Percentiles rank a stretch among this genome's conserved stretches.
These are phyloP conservation scores for Heliconius eleuchia DNA, from an alignment of 1,140 invertebrate species.

Conservation along the genomic window DNA sequence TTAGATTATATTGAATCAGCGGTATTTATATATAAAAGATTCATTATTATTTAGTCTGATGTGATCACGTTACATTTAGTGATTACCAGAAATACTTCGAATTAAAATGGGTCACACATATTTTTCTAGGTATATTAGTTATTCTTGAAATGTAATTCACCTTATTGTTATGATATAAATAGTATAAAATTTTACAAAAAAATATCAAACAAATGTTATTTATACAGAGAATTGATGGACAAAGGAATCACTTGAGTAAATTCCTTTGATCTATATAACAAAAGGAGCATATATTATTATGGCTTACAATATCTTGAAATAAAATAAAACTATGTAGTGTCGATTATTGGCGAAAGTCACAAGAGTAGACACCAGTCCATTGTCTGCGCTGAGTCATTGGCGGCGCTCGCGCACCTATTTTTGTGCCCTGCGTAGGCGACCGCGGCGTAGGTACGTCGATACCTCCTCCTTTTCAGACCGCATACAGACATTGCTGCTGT, in stretches of 20 bases:
- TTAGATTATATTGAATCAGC: too few relatives aligned
- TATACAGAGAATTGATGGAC: too few relatives aligned
- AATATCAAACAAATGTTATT: too few relatives aligned
- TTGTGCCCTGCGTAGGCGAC: constrained; percentile 61
- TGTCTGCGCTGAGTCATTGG: constrained; percentile 69
- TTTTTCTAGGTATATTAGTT: too few relatives aligned
- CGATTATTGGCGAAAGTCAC: constrained; percentile 62
- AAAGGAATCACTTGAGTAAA: not conserved
- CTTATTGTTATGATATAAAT: too few relatives aligned
- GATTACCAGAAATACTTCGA: too few relatives aligned
- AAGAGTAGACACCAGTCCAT: constrained; percentile 60
- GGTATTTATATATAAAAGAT: too few relatives aligned
- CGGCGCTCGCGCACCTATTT: constrained; percentile 69
- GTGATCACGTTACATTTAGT: too few relatives aligned
- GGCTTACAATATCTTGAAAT: not conserved
- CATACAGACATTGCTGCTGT: constrained; percentile 42
- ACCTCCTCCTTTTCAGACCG: constrained; percentile 50
- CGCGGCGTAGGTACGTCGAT: constrained; percentile 41
- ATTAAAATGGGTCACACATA: too few relatives aligned
- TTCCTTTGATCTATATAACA: not conserved
- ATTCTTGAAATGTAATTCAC: too few relatives aligned
- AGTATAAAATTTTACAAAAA: too few relatives aligned
- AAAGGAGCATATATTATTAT: not conserved
- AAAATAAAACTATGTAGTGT: constrained; percentile 25
- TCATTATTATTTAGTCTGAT: too few relatives aligned